phyloP scores from a whole-genome alignment of 2,888 invertebrate genomes.

The Heteromyza rotundicornis region DNA sequence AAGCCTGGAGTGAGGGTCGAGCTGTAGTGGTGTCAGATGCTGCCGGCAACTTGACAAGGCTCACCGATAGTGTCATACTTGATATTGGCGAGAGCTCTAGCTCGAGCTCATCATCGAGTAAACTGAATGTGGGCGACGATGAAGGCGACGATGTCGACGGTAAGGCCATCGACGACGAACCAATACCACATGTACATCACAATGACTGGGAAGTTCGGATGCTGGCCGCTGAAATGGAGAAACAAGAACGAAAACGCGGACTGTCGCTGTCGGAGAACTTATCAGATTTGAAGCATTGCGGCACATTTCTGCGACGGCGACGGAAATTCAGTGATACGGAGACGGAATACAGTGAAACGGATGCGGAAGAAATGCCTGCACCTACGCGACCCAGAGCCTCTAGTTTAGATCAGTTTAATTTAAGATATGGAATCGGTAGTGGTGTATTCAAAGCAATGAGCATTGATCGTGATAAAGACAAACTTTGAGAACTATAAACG shows the following conservation, averaged over 20 bases:
- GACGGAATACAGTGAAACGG: constrained; percentile 58
- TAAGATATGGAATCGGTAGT: constrained; percentile 53
- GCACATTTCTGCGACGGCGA: constrained; percentile 46
- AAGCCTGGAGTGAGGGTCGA: constrained; percentile 17
- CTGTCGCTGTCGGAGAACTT: constrained; percentile 54
- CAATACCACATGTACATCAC: constrained; percentile 44
- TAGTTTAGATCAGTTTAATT: constrained; percentile 60
- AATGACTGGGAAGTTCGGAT: constrained; percentile 81
- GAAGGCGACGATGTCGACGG: constrained; percentile 46
- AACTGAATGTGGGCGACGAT: constrained; percentile 47
- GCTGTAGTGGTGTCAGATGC: constrained; percentile 49
- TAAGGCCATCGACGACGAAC: constrained; percentile 44
- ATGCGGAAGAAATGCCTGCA: constrained; percentile 35
- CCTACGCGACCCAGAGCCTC: constrained; percentile 53
- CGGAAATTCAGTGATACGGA: constrained; percentile 60
- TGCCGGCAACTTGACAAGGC: constrained; percentile 63
- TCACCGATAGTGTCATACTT: constrained; percentile 60
- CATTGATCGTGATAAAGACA: constrained; percentile 62
- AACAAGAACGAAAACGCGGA: constrained; percentile 63
- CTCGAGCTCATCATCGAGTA: constrained; percentile 55
- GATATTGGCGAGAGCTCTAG: constrained; percentile 58
- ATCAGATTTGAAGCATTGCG: constrained; percentile 46
- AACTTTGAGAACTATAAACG: constrained; percentile 59
- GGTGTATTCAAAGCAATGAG: constrained; percentile 62
- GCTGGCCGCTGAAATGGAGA: constrained; percentile 76